A percentile compares a stretch with the other conserved stretches of the same genome.
phyloP scores from a whole-genome alignment of 1,140 invertebrate genomes.

The Drosophila nasuta region DNA sequence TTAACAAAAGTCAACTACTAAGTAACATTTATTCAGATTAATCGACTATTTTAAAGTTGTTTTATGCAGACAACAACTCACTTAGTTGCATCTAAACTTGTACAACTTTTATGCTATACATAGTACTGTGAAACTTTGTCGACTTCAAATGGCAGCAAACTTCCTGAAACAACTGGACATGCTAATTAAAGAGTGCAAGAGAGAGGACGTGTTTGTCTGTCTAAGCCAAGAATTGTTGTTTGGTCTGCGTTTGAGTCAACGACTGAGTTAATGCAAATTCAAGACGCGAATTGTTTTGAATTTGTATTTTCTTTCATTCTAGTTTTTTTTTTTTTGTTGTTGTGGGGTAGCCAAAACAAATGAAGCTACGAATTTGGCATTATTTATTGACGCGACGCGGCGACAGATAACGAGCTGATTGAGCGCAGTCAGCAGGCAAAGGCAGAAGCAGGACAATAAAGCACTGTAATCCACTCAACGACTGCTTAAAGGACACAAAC shows the following conservation, averaged over 20 bases:
- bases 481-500: conserved; percentile 45
- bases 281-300: conserved; percentile 48
- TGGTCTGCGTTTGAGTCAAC: background rate
- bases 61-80: too few relatives aligned
- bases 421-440: conserved; percentile 2
- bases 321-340: background rate
- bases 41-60: too few relatives aligned
- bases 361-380: conserved; percentile 46
- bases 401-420: conserved; percentile 53
- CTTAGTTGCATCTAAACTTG: too few relatives aligned
- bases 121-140: too few relatives aligned
- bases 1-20: too few relatives aligned
- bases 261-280: conserved; percentile 48
- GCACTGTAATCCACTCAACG: conserved; percentile 77
- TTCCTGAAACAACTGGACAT: background rate
- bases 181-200: conserved; percentile 33
- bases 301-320: conserved; percentile 5
- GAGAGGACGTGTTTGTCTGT: conserved; percentile 21
- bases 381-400: conserved; percentile 47
- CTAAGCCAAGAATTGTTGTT: background rate
- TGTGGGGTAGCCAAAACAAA: conserved; percentile 28
- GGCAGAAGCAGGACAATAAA: conserved; percentile 51
- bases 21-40: too few relatives aligned
- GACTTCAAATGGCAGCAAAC: background rate
- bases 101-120: too few relatives aligned